Conservation (phyloP, 1,140 invertebrate genomes). For the Stegodyphus dumicola region DNA sequence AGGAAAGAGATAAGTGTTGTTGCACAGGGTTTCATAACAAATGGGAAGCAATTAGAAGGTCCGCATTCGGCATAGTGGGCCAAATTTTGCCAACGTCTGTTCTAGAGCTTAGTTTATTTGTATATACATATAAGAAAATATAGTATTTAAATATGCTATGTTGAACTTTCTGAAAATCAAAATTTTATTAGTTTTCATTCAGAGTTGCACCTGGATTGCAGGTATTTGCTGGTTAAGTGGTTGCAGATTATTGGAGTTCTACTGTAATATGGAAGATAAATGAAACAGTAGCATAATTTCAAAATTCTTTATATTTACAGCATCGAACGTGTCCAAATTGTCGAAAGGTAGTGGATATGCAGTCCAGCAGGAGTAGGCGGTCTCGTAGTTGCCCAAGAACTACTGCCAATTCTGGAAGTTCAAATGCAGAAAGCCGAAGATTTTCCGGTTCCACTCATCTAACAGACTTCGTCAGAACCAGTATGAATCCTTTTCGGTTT, state of each 20-base stretch:
- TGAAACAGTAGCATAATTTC: background rate
- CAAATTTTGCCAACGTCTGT: too few relatives aligned
- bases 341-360: slow-evolving; percentile 19
- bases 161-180: slow-evolving; percentile 92
- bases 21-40: too few relatives aligned
- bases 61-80: too few relatives aligned
- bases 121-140: background rate
- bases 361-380: slow-evolving; percentile 14
- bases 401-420: background rate
- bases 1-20: too few relatives aligned
- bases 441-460: background rate
- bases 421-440: background rate
- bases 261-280: background rate
- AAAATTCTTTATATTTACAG: slow-evolving; percentile 6
- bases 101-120: too few relatives aligned
- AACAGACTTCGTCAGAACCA: slow-evolving; percentile 12
- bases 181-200: slow-evolving; percentile 90
- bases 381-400: slow-evolving; percentile 23
- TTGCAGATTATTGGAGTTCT: background rate
- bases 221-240: background rate
- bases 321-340: slow-evolving; percentile 62
- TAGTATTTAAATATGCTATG: slow-evolving; percentile 81
- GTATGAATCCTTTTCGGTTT: slow-evolving; percentile 42
- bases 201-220: slow-evolving; percentile 64
- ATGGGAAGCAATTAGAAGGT: too few relatives aligned